These are phyloP conservation scores for Cephalotes varians DNA, from an alignment of 2,888 invertebrate species.

Conservation along the genomic window DNA sequence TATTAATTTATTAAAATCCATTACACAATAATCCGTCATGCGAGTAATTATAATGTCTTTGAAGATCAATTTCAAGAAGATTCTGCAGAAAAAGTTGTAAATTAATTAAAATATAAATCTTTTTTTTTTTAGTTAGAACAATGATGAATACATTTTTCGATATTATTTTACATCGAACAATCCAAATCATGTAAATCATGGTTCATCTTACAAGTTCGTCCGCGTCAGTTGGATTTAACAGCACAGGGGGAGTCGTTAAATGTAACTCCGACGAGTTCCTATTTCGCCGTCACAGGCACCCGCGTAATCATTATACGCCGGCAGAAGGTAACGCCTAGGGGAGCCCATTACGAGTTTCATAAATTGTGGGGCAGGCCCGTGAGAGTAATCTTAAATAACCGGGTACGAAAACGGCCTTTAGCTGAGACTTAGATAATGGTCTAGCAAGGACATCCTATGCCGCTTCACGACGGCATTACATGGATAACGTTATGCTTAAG, in stretches of 20 bases:
- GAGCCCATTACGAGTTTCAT: conserved; percentile 73
- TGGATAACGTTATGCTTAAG: conserved; percentile 46
- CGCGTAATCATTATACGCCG: conserved; percentile 70
- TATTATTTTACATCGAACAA: background rate
- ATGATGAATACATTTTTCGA: background rate
- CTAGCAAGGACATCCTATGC: conserved; percentile 49
- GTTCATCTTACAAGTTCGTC: conserved; percentile 15
- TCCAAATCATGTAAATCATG: background rate
- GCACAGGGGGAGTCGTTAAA: conserved; percentile 26
- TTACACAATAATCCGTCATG: background rate
- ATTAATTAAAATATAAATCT: background rate
- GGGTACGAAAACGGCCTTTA: conserved; percentile 70
- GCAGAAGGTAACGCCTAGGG: conserved; percentile 69
- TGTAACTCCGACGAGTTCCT: conserved; percentile 39
- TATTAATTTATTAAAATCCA: background rate
- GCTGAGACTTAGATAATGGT: conserved; percentile 50
- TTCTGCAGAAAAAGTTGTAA: background rate
- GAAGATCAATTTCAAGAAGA: background rate
- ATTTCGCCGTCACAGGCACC: conserved; percentile 55
- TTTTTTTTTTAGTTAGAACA: background rate
- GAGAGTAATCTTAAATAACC: conserved; percentile 74
- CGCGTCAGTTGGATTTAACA: conserved; percentile 31
- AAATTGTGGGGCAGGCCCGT: conserved; percentile 66
- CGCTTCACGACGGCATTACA: conserved; percentile 33
- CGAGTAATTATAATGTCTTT: background rate